Conservation (phyloP, 2,888 invertebrate genomes). For the Stramonita haemastoma region DNA sequence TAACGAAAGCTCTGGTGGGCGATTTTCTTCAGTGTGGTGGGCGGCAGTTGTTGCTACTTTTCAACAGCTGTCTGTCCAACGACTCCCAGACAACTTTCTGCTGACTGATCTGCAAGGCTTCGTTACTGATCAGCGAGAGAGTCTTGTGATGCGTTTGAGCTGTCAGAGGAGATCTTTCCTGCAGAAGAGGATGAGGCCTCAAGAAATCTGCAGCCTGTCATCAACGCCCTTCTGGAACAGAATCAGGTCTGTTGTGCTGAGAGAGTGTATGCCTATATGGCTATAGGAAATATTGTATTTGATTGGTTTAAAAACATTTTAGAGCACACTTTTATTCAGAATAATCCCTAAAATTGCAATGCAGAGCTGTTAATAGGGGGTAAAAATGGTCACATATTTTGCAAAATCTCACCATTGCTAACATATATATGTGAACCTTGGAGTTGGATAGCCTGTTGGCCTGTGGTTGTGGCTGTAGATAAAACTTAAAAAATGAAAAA, state of each 20-base stretch:
- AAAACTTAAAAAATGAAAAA: no score
- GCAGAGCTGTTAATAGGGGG: no score
- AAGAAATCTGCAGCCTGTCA: slow-evolving; percentile 18
- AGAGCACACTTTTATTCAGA: not conserved
- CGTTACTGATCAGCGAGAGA: not conserved
- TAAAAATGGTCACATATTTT: no score
- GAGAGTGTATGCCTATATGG: not conserved
- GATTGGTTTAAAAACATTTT: not conserved
- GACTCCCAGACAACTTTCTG: not conserved
- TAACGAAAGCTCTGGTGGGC: not conserved
- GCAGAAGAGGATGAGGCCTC: not conserved
- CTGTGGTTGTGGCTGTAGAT: no score
- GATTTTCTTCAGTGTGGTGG: slow-evolving; percentile 36
- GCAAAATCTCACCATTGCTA: no score
- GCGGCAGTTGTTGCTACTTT: slow-evolving; percentile 31
- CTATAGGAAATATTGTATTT: not conserved
- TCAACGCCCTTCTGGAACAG: slow-evolving; percentile 20
- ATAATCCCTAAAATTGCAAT: not conserved
- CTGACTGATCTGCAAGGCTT: slow-evolving; percentile 36
- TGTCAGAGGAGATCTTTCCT: not conserved
- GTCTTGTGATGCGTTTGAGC: not conserved
- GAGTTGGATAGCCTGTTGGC: no score
- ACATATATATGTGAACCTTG: no score
- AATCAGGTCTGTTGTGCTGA: slow-evolving; percentile 3
- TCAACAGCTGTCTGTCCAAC: not conserved